phyloP scores from a whole-genome alignment of 2,113 vertebrate species.

The Varanus komodoensis region DNA sequence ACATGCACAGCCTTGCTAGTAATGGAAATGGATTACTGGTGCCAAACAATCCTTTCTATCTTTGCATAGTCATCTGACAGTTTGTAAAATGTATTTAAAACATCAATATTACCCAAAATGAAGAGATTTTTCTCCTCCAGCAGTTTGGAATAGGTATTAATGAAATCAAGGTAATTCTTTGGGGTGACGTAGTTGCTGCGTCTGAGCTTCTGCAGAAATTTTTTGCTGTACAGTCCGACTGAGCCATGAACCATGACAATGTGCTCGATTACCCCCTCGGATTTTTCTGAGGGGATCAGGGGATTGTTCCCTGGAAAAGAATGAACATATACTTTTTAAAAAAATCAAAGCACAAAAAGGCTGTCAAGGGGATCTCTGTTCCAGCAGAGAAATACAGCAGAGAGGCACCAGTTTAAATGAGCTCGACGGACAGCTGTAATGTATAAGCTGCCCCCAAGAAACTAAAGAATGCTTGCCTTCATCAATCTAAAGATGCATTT shows the following conservation, averaged over 20 bases:
- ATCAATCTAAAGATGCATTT: no score
- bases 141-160: conserved; percentile 86
- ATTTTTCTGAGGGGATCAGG: conserved; percentile 80
- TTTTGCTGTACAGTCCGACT: conserved; percentile 86
- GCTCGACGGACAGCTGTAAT: background rate
- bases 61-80: background rate
- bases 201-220: conserved; percentile 89
- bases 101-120: conserved; percentile 83
- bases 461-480: background rate
- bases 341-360: background rate
- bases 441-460: background rate
- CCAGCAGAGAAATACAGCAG: background rate
- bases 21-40: background rate
- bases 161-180: conserved; percentile 96
- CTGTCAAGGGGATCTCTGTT: background rate
- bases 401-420: conserved; percentile 17
- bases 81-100: background rate
- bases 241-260: conserved; percentile 90
- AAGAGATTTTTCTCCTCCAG: conserved; percentile 89
- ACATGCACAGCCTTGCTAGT: background rate
- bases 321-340: background rate
- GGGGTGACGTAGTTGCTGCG: conserved; percentile 93
- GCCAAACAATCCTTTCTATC: background rate
- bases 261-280: conserved; percentile 81
- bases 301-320: conserved; percentile 77